Base-by-base conservation (phyloP, 2,797 vertebrate genomes). In the Gouania willdenowi region DNA sequence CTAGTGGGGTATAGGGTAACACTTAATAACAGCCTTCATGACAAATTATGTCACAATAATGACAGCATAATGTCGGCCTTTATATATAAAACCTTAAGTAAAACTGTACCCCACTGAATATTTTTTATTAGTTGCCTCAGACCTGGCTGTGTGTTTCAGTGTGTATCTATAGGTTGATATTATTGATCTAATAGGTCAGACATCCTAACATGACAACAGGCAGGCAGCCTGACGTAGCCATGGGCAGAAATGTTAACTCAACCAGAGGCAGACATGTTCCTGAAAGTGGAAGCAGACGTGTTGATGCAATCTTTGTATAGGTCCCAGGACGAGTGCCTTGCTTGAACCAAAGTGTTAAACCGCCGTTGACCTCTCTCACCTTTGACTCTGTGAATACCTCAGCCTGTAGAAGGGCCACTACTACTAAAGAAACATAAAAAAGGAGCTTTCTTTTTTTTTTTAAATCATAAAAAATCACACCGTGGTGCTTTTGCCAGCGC, bases 261-360 rank as follows among this genome's bases (percentile, higher is more conserved):
- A 68, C 80, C 65, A 67, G 68, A 77, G 71, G 82, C 81, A 82
- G 74, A 83, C 63, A 75, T 77, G 81, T 77, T 80, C 74, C 78
- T 77, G 78, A 82, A 81, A 81, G 69, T 80, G 79, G 77, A 81
- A 78, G 80, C 75, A 82, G 76, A 83, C 74, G 84, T 88, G 87
- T 93, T 91, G n/a, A n/a, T n/a, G 92, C 91, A 91, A 92, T 91
- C 93, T 92, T 90, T 94, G 90, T 77, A 81, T 82, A 94, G 94
- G 92, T 93, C 92, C 92, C 92, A 95, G 94, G 94, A 99, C 74
- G 94, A 98, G 96, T 99, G 97, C 97, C 97, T 99, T 99, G 94
- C 93, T 98, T 97, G 88, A 97, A 99, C 97, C 95, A 98, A 99
- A 98, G 95, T 95, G 93, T 99, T 94, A 92, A 95, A 98, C 95